Conservation (phyloP, 92 coral and sea anemone species). For the Zoanthus sociatus region DNA sequence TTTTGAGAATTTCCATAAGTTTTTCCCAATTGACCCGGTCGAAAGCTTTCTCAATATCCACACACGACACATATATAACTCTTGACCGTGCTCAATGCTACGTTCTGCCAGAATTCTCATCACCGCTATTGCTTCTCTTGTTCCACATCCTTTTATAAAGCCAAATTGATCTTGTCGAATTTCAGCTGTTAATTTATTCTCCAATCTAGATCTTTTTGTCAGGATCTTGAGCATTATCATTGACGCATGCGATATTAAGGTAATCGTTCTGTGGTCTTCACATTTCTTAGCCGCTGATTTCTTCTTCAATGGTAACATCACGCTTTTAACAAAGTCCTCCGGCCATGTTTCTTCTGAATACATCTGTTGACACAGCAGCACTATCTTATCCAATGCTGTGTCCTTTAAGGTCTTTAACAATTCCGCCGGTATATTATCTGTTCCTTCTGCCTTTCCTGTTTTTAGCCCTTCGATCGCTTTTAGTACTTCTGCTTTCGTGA, state of each 20-base stretch:
- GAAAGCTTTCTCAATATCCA: too few species aligned
- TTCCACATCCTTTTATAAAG: neutral
- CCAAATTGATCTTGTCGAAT: neutral
- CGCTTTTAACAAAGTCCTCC: neutral
- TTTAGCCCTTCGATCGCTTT: too few species aligned
- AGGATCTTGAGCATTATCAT: neutral
- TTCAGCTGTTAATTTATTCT: neutral
- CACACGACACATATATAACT: neutral
- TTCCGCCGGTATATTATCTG: neutral
- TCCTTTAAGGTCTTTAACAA: neutral
- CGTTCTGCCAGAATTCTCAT: neutral
- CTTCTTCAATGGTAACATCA: neutral
- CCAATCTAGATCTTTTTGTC: neutral
- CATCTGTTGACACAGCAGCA: neutral
- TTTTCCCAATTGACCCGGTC: neutral
- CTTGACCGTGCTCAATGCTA: neutral
- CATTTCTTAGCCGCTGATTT: neutral
- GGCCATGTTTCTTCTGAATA: neutral
- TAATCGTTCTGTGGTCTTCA: neutral
- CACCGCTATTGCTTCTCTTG: neutral
- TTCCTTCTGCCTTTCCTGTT: neutral
- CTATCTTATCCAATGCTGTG: neutral
- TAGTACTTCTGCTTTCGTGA: neutral
- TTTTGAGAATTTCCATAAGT: too few species aligned
- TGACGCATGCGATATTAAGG: neutral